Evolutionary conservation across 2,113 vertebrate species (phyloP).

Genomic region (Myrmecophaga tridactyla): DNA sequence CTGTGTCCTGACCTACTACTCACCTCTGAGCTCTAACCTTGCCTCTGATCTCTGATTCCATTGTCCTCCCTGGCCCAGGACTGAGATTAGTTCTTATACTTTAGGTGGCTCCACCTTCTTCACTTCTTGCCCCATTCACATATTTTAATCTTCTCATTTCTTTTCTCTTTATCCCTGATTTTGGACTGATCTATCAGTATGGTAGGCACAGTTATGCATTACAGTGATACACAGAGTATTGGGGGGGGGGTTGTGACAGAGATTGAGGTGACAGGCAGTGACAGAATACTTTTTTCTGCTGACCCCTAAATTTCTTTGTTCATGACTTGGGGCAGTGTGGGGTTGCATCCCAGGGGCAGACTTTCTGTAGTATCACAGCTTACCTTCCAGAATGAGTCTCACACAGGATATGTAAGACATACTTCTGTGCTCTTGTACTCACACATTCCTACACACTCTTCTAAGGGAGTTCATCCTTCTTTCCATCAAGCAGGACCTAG

Average conservation of each 20-base stretch:
- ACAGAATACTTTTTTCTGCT: neutral
- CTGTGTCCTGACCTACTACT: neutral
- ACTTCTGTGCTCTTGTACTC: neutral
- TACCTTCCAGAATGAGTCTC: neutral
- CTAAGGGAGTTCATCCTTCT: neutral
- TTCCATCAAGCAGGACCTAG: neutral
- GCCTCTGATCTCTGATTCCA: neutral
- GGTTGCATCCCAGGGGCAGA: neutral
- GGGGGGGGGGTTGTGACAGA: neutral
- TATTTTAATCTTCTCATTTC: neutral
- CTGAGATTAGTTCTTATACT: neutral
- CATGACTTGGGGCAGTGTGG: neutral
- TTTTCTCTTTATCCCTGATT: neutral
- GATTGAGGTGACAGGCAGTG: neutral
- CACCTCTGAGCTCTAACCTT: neutral
- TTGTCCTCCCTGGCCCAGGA: neutral
- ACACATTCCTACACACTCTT: neutral
- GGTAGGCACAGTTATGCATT: neutral
- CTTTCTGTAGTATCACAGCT: neutral
- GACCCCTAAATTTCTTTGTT: neutral
- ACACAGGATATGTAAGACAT: neutral
- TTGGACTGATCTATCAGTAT: neutral
- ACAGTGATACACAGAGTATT: neutral
- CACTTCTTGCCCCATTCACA: neutral
- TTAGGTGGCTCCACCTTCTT: neutral